phyloP scores from a whole-genome alignment of 2,797 vertebrate genomes.

The Lepus oiostolus region DNA sequence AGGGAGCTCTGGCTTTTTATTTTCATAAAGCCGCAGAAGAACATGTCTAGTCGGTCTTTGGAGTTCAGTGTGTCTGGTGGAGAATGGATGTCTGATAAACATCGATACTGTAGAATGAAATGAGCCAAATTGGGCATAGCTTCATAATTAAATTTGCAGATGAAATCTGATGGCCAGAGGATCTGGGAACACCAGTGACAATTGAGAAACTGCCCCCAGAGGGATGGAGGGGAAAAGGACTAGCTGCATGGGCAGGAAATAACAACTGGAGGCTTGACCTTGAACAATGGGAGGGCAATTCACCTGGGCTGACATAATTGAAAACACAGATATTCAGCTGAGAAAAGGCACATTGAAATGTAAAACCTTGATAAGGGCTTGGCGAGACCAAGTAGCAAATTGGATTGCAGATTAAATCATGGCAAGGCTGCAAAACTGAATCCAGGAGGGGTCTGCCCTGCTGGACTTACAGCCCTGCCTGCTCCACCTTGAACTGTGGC shows the following conservation, averaged over 20 bases:
- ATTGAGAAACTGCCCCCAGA: slow-evolving; percentile 75
- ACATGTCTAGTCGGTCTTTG: neutral
- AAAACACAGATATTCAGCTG: slow-evolving; percentile 75
- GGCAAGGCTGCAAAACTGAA: neutral
- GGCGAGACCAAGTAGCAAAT: slow-evolving; percentile 30
- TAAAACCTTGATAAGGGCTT: slow-evolving; percentile 70
- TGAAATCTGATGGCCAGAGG: slow-evolving; percentile 74
- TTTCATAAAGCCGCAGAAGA: neutral
- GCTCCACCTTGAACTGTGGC: neutral
- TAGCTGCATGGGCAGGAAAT: slow-evolving; percentile 75
- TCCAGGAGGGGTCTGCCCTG: neutral
- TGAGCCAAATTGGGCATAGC: slow-evolving; percentile 46
- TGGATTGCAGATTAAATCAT: slow-evolving; percentile 60
- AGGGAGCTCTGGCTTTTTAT: neutral
- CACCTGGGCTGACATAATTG: slow-evolving; percentile 80
- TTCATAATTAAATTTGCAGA: slow-evolving; percentile 78
- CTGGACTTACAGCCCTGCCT: neutral
- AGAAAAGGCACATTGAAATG: slow-evolving; percentile 70
- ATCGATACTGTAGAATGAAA: slow-evolving; percentile 50
- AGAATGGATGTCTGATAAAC: slow-evolving; percentile 40
- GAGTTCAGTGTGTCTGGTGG: neutral
- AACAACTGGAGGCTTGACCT: slow-evolving; percentile 75
- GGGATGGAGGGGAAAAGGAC: slow-evolving; percentile 73
- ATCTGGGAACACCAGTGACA: slow-evolving; percentile 79
- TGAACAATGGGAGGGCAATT: slow-evolving; percentile 76